Evolutionary conservation across 2,797 vertebrate genomes (phyloP).

Genomic region (Sebastes matsubarae): DNA sequence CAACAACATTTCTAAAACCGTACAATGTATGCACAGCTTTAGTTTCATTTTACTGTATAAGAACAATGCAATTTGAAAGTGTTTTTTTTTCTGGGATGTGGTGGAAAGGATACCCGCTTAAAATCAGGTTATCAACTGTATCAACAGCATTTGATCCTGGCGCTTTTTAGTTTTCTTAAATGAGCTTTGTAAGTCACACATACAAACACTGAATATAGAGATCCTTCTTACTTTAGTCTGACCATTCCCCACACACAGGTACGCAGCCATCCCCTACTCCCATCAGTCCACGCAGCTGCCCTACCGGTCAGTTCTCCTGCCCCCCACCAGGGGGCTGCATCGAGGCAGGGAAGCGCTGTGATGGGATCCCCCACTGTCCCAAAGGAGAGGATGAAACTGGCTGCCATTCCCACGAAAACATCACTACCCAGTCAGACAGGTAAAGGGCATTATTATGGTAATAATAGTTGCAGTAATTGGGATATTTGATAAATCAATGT

Average conservation of each 20-base stretch:
- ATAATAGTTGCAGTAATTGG: neutral
- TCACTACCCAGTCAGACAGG: slow-evolving; percentile 66
- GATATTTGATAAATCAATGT: neutral
- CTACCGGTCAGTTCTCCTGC: slow-evolving; percentile 82
- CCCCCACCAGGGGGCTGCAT: slow-evolving; percentile 82
- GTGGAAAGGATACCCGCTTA: no score
- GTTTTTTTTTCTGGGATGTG: no score
- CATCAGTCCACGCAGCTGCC: slow-evolving; percentile 72
- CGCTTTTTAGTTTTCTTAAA: no score
- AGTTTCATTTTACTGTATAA: no score
- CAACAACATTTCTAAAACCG: no score
- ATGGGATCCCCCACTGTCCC: slow-evolving; percentile 83
- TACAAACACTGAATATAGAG: no score
- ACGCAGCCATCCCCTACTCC: slow-evolving; percentile 60
- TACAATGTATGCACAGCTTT: no score
- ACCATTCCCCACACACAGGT: slow-evolving; percentile 52
- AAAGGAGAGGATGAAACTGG: slow-evolving; percentile 83
- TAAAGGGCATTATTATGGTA: slow-evolving; percentile 1
- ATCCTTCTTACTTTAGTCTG: neutral
- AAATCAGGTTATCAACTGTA: no score
- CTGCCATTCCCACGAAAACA: slow-evolving; percentile 62
- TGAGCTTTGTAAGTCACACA: no score
- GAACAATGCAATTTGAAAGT: no score
- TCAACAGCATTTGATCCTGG: no score
- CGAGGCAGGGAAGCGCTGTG: slow-evolving; percentile 69